Percentiles rank a stretch among this genome's conserved stretches.
Conservation (phyloP, 2,797 vertebrate genomes). For the Cuculus canorus region DNA sequence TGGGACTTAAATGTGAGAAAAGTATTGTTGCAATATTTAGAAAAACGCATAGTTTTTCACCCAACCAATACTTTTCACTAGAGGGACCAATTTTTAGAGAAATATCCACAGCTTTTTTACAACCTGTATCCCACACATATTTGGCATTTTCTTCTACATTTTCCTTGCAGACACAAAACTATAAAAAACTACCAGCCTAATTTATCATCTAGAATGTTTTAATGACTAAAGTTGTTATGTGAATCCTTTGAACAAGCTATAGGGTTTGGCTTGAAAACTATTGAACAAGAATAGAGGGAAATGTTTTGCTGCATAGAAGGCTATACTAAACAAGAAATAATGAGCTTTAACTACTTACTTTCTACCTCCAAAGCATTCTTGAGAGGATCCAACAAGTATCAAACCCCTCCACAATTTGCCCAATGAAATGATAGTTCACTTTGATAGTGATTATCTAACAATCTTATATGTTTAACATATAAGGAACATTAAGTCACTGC, state of each 20-base stretch:
- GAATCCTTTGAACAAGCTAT: neutral
- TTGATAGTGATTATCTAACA: neutral
- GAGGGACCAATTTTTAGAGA: neutral
- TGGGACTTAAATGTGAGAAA: neutral
- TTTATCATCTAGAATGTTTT: neutral
- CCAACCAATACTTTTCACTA: neutral
- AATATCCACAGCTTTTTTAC: neutral
- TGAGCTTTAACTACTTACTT: neutral
- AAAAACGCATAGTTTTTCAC: neutral
- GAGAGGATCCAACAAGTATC: neutral
- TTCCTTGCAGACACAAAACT: neutral
- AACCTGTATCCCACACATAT: neutral
- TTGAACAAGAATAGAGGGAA: neutral
- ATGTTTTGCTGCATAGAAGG: neutral
- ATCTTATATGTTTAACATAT: neutral
- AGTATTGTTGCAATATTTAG: neutral
- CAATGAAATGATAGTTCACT: neutral
- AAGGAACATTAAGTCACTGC: neutral
- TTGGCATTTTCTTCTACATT: neutral
- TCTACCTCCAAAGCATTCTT: neutral
- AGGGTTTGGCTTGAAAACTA: neutral
- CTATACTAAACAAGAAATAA: neutral
- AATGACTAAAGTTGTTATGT: neutral
- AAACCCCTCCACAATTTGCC: neutral
- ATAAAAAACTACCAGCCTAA: neutral